Base-by-base conservation (phyloP, 2,888 invertebrate species). In the Amiota communis region DNA sequence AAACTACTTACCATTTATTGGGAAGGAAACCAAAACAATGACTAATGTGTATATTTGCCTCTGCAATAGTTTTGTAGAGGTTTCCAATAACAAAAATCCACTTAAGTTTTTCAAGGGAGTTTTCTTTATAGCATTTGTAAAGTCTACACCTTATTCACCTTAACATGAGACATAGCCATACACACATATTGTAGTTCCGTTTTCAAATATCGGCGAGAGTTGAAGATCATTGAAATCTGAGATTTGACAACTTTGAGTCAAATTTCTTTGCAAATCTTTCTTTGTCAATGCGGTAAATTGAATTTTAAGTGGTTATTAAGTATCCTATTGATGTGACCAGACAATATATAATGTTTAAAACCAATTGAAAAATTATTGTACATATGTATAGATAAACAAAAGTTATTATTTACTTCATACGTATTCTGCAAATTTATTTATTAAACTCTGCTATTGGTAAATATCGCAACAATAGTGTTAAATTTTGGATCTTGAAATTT, bases 1-100 rank as follows among this genome's bases (percentile, higher is more conserved):
- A 9, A 65, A 65, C 65, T 65, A 48, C 65, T 65, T 65, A 65
- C 11, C 65, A 65, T 48, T 65, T 65, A 65, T 48, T 48, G 65
- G 65, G 47, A 65, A 65, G 65, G 49, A 17, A 65, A 65, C 15
- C 65, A 47, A 65, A 65, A 65, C 48, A 65, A 65, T 65, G 48
- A 48, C 48, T 11, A 36, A 11, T 36, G 36, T 63, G 6, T 63
- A 36, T 46, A n/a, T 17, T 17, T 59, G 17, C 36, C 36, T 36
- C 36, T 36, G 36, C 36, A 36, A 36, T 36, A 6, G 36, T 36
- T 59, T 1, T 15, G 9, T 51, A n/a, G 53, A 10, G 11, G 57
- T 59, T 59, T 59, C 57, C 57, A 59, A 59, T 59, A 20, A 59
- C 57, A 20, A 11, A 15, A 57, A 9, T 10, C 57, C 57, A 59